Evolutionary conservation across 1,140 invertebrate genomes (phyloP).

Genomic region (fruit fly (Drosophila melanogaster)): DNA sequence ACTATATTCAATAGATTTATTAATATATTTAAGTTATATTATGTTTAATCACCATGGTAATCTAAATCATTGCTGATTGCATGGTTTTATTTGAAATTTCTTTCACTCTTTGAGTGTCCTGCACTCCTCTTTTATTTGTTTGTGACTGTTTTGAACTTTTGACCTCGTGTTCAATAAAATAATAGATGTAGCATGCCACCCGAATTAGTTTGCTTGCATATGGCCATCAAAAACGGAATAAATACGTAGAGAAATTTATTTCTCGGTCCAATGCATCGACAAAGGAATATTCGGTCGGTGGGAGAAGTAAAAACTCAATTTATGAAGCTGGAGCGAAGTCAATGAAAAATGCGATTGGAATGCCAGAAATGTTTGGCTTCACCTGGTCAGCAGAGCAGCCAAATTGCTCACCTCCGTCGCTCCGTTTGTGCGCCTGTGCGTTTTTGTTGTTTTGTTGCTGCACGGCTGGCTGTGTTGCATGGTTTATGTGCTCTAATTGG

Average conservation of each 20-base stretch:
- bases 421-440: conserved; percentile 6
- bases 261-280: conserved; percentile 27
- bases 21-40: no score
- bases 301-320: conserved; percentile 36
- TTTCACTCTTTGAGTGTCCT: not conserved
- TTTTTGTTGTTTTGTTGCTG: not conserved
- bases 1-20: no score
- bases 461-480: conserved; percentile 12
- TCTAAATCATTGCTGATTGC: no score
- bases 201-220: conserved; percentile 12
- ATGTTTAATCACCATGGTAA: no score
- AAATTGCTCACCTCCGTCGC: conserved; percentile 39
- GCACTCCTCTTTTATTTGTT: not conserved
- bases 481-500: conserved; percentile 64
- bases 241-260: conserved; percentile 18
- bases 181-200: not conserved
- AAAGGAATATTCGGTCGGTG: conserved; percentile 23
- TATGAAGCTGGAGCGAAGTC: conserved; percentile 34
- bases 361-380: conserved; percentile 42
- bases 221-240: conserved; percentile 21
- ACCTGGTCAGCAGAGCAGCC: conserved; percentile 39
- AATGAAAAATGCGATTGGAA: conserved; percentile 48
- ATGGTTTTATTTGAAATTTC: no score
- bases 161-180: conserved; percentile 3
- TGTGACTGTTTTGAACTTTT: not conserved